A percentile compares a stretch with the other conserved stretches of the same genome.
Conservation (phyloP, 2,113 vertebrate genomes). For the Brienomyrus brachyistius region DNA sequence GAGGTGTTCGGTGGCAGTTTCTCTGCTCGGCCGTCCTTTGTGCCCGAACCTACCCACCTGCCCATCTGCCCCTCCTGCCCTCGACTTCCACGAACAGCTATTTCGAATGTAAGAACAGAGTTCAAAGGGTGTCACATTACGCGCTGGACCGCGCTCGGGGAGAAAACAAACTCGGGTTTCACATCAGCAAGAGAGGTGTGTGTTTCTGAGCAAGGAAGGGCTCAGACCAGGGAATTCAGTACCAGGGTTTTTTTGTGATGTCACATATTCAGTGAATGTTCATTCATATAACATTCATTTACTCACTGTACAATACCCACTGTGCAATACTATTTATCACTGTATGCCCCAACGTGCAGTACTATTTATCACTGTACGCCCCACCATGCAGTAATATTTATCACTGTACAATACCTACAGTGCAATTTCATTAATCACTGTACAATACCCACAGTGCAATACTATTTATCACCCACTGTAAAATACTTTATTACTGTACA, state of each 20-base stretch:
- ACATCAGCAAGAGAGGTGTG: background rate
- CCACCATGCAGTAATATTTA: too few species aligned
- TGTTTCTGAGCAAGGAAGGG: background rate
- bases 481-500: background rate
- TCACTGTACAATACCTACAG: too few species aligned
- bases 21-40: background rate
- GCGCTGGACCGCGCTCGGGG: constrained; percentile 33
- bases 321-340: too few species aligned
- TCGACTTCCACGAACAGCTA: background rate
- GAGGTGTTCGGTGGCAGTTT: background rate
- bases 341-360: too few species aligned
- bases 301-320: background rate
- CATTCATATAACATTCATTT: background rate
- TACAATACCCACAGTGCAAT: too few species aligned
- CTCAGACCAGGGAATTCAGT: background rate
- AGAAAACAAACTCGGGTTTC: constrained; percentile 11
- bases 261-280: background rate
- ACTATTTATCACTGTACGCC: too few species aligned
- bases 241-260: background rate
- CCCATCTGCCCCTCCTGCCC: background rate
- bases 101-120: background rate
- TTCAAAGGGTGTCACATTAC: constrained; percentile 15
- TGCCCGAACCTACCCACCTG: background rate
- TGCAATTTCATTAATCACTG: too few species aligned
- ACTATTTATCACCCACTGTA: background rate